Base-by-base conservation (phyloP, 2,888 invertebrate genomes). In the Phorcus lineatus region DNA sequence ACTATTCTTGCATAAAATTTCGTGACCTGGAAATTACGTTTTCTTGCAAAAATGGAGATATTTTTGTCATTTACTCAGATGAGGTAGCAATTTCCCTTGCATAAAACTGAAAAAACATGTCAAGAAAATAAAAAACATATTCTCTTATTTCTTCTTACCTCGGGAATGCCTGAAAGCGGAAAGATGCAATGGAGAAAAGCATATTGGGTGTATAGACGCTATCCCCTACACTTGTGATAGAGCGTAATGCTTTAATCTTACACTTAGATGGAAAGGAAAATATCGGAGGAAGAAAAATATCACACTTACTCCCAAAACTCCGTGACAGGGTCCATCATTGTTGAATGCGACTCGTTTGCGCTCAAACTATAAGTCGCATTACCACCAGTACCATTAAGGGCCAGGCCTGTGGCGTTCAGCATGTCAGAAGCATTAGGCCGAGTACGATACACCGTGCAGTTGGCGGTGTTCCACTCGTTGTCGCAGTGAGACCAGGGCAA, bases 401-500 rank as follows among this genome's bases (percentile, higher is more conserved):
- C 19, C 80, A 81, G 6, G 80, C 70, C 79, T 78, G 76, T 3
- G 81, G 79, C 57, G 40, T 62, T 67, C 22, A 31, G 31, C 6
- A 22, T 13, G n/a, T 53, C 67, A 22, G 52, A 22, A 1, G 54
- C 57, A n/a, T 52, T 75, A n/a, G 80, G 77, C 19, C 19, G 54
- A 19, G n/a, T 24, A 66, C 40, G 79, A 75, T 80, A 80, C 28
- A 79, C 67, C 17, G 87, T 85, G 78, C 90, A 90, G 75, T 86
- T 94, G 0, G 95, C 95, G 0, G 96, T 96, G 93, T 97, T 96
- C 96, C 96, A 96, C 0, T 95, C 94, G 93, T 96, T 96, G 92
- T 96, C 95, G 90, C 96, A 96, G 89, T 96, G 95, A 80, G 96
- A 94, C 96, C 97, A 97, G 0, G 97, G 97, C 47, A 97, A 94